Base-by-base conservation (phyloP, 1,140 invertebrate genomes). In the Hylaeus volcanicus region DNA sequence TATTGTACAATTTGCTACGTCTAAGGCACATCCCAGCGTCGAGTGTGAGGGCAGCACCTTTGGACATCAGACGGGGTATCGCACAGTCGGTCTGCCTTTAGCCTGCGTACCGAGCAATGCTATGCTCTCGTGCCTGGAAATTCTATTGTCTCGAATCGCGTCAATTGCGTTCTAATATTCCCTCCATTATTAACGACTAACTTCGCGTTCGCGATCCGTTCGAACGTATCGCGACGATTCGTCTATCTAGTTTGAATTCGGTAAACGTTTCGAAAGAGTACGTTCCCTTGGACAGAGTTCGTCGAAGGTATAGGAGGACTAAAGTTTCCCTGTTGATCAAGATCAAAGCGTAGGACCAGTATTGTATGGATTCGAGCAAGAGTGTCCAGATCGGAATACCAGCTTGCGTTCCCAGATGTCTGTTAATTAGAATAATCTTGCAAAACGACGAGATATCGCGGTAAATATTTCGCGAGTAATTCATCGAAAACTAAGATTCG, bases 1-100 rank as follows among this genome's bases (percentile, higher is more conserved):
- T 93, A 93, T 93, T 93, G 92, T 93, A 93, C 92, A 93, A 93
- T 93, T 93, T 93, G 91, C 92, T 90, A 91, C 93, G 92, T 91
- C 91, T 88, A 89, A 91, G 87, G 85, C 87, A 74, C 72, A 82
- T 88, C 75, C 26, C 55, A 61, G 74, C 80, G 64, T 80, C 83
- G 81, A 86, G 89, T 92, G 92, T 91, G 90, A 89, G 84, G 79
- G 89, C 90, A 91, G 90, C 91, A 93, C 92, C 92, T 93, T 93
- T 93, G 92, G 92, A 93, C 92, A 93, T 93, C 92, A 93, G 90
- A 86, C 87, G 80, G 51, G 85, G 87, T 93, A 91, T 91, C 90
- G 85, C 89, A 91, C 87, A 89, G 66, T 84, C 63, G 73, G 76
- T 86, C 76, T 60, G 85, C 83, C 86, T 76, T 87, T 87, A 79